These are phyloP conservation scores for Craterocephalus amniculus DNA, from an alignment of 2,797 vertebrate species.

Conservation along the genomic window DNA sequence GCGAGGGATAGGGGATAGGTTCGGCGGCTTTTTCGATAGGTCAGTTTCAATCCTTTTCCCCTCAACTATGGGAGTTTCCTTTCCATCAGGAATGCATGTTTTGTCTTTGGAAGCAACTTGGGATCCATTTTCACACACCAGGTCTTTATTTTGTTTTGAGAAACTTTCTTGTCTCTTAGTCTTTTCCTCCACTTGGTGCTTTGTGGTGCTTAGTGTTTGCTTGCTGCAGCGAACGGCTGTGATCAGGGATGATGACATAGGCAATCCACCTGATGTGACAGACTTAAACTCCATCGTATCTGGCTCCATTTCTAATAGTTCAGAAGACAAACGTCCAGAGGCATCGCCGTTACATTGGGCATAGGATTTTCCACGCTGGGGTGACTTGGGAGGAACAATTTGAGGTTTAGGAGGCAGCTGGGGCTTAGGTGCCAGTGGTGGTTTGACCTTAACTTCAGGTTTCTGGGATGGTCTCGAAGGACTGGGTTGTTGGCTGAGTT, in stretches of 20 bases:
- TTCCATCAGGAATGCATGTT: constrained; percentile 37
- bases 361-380: constrained; percentile 71
- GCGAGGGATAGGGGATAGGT: constrained; percentile 44
- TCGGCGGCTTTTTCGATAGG: constrained; percentile 44
- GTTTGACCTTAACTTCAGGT: constrained; percentile 73
- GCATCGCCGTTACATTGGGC: constrained; percentile 83
- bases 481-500: constrained; percentile 52
- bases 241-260: constrained; percentile 80
- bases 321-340: constrained; percentile 79
- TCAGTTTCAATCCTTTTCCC: constrained; percentile 46
- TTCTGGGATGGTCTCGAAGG: constrained; percentile 57
- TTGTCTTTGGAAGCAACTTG: constrained; percentile 56
- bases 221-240: constrained; percentile 80
- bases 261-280: constrained; percentile 80
- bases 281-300: constrained; percentile 90
- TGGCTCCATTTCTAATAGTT: constrained; percentile 87
- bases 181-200: constrained; percentile 47
- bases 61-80: constrained; percentile 35
- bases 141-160: constrained; percentile 56
- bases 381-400: constrained; percentile 70
- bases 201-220: constrained; percentile 34
- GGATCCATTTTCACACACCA: constrained; percentile 42
- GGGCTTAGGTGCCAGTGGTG: constrained; percentile 79
- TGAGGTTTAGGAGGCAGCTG: constrained; percentile 76
- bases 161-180: constrained; percentile 44